Evolutionary conservation across 2,113 vertebrate genomes (phyloP).

Genomic region (Microcebus tavaratra): DNA sequence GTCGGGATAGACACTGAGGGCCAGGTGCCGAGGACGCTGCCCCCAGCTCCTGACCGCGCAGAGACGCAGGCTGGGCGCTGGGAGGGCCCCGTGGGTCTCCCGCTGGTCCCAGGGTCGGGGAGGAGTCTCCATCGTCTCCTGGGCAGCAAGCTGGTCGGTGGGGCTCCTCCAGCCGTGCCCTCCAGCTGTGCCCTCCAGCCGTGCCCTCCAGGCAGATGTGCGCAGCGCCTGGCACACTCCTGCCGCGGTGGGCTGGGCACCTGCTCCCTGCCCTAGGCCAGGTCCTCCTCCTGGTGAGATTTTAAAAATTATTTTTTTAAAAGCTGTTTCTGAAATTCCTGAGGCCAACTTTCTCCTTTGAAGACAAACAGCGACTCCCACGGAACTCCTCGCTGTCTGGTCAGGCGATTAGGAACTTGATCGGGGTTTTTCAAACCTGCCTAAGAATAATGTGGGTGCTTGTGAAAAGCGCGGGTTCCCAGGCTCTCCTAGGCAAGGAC

Average conservation of each 20-base stretch:
- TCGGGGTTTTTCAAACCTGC: background rate
- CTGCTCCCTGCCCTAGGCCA: background rate
- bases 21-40: rapidly evolving
- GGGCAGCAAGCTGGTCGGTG: background rate
- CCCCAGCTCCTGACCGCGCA: background rate
- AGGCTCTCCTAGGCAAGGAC: background rate
- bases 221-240: rapidly evolving
- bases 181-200: background rate
- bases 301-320: background rate
- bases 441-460: background rate
- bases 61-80: background rate
- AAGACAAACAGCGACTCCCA: background rate
- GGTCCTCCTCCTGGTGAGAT: background rate
- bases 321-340: background rate
- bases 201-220: no score
- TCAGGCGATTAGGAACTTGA: no score
- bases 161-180: background rate
- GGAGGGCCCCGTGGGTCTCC: no score
- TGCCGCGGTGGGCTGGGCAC: no score
- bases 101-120: background rate
- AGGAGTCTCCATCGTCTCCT: background rate
- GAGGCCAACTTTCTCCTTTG: background rate
- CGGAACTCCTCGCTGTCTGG: background rate
- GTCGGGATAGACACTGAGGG: background rate
- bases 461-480: background rate